Evolutionary conservation across 2,797 vertebrate species (phyloP).

Genomic region (Garrulus glandarius): DNA sequence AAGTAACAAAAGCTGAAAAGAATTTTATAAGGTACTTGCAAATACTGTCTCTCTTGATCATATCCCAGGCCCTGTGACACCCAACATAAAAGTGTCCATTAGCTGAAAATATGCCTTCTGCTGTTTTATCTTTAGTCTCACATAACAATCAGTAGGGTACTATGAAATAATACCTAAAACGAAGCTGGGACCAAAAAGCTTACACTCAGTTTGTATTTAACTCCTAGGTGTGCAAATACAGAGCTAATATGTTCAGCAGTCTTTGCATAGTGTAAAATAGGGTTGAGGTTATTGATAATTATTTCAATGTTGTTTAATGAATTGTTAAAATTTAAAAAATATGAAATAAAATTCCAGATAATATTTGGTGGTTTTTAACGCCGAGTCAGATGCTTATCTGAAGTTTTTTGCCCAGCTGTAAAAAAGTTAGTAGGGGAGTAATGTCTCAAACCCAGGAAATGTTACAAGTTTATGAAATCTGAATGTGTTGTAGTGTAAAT

Average conservation of each 20-base stretch:
- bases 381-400: neutral
- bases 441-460: neutral
- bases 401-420: neutral
- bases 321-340: neutral
- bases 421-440: neutral
- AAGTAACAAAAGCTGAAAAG: neutral
- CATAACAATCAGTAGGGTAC: neutral
- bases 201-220: neutral
- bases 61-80: neutral
- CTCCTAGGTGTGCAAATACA: neutral
- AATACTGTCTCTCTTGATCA: neutral
- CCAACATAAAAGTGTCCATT: neutral
- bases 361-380: neutral
- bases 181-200: neutral
- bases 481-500: neutral
- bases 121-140: neutral
- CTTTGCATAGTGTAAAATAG: neutral
- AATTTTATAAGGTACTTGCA: neutral
- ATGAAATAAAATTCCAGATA: neutral
- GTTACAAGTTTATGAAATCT: neutral
- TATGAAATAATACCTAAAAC: neutral
- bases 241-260: neutral
- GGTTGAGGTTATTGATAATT: neutral
- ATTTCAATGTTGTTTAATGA: neutral
- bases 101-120: neutral